Conservation (phyloP, 2,113 vertebrate species). For the Glareola pratincola region DNA sequence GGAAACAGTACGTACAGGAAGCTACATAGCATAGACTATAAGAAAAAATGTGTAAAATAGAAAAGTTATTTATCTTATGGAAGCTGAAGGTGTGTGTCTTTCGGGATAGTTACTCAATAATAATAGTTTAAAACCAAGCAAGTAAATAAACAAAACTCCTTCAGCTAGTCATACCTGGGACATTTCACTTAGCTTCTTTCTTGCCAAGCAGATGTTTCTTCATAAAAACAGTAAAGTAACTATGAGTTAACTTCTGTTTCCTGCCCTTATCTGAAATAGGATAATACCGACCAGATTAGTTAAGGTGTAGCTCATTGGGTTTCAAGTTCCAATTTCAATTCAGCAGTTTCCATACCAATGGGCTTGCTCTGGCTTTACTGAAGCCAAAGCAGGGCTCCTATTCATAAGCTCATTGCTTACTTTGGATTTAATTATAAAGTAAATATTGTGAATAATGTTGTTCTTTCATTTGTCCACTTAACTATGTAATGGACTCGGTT, state of each 20-base stretch:
- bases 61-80: background rate
- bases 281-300: background rate
- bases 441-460: background rate
- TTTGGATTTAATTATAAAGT: slow-evolving; percentile 18
- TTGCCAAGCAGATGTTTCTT: background rate
- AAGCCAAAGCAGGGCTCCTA: background rate
- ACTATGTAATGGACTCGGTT: background rate
- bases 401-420: slow-evolving; percentile 4
- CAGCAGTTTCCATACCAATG: background rate
- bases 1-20: background rate
- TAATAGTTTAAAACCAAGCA: background rate
- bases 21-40: background rate
- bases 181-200: background rate
- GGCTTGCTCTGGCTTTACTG: background rate
- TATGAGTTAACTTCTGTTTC: background rate
- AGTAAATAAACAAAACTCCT: background rate
- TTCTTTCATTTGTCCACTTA: background rate
- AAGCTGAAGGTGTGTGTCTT: background rate
- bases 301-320: background rate
- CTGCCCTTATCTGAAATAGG: background rate
- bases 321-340: background rate
- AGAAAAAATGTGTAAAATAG: background rate
- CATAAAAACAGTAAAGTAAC: background rate
- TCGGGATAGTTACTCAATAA: background rate
- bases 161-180: background rate